Base-by-base conservation (phyloP, 2,888 invertebrate genomes). In the Gastracanthus pulcherrimus region DNA sequence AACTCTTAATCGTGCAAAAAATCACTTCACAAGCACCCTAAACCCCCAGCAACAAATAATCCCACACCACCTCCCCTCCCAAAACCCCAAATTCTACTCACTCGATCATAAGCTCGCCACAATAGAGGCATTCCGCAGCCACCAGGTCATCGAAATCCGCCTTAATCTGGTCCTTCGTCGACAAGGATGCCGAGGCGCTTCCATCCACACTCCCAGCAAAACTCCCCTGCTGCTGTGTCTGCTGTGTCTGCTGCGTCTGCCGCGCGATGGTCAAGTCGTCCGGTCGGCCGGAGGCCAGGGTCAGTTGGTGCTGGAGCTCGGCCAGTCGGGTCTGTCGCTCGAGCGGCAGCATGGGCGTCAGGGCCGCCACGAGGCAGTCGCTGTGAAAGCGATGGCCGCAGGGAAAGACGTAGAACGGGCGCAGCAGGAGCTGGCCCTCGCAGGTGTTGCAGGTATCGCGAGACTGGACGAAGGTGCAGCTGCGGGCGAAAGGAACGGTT, bases 351-450 rank as follows among this genome's bases (percentile, higher is more conserved):
- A 94, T 93, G 0, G 96, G 96, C 84, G 95, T 93, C 11, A 97
- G 93, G 90, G 97, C 96, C 13, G 94, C 93, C 60, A 96, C 94
- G 71, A 99, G 93, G 89, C 99, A 99, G 92, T 99, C 98, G 66
- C 95, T 94, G 92, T 99, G 99, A 92, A 98, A 98, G 91, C 95
- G 95, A 92, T 99, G 99, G 3, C 96, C 95, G 92, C 99, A 99
- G 0, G 98, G 97, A 92, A 99, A 99, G 86, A 98, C 93, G 90
- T 98, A 99, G 93, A 99, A 99, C 0, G 98, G 96, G 48, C 97
- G 94, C 75, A 97, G 93, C 87, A 98, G 93, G 76, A 99, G 93
- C 79, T 96, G 95, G 78, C 96, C 94, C 70, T 94, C 94, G 92
- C 99, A 99, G 79, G 96, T 93, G 69, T 95, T 94, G 91, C 99